A percentile compares a stretch with the other conserved stretches of the same genome.
These are phyloP conservation scores for Bugulina stolonifera DNA, from an alignment of 2,888 invertebrate species.

Conservation along the genomic window DNA sequence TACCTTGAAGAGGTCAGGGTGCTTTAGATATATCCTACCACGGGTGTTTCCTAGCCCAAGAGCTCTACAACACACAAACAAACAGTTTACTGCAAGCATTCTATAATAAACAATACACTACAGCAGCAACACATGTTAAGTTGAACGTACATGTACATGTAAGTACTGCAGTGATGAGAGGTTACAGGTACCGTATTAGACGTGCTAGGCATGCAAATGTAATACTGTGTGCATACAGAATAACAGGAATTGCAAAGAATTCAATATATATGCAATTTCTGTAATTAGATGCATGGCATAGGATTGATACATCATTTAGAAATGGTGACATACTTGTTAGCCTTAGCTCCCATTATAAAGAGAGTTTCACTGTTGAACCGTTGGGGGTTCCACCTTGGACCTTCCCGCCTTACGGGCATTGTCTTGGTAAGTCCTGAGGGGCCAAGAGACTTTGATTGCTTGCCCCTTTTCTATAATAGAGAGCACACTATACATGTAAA, in stretches of 20 bases:
- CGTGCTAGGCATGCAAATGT: no score
- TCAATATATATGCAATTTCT: no score
- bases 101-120: no score
- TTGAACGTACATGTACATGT: no score
- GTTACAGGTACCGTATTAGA: no score
- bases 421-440: slow-evolving; percentile 45
- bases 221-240: no score
- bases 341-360: slow-evolving; percentile 70
- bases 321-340: slow-evolving; percentile 58
- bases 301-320: no score
- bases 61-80: slow-evolving; percentile 49
- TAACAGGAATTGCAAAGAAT: no score
- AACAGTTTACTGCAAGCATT: no score
- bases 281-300: no score
- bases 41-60: slow-evolving; percentile 70
- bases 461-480: slow-evolving; percentile 10
- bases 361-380: slow-evolving; percentile 62
- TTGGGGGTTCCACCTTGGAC: slow-evolving; percentile 66
- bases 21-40: slow-evolving; percentile 69
- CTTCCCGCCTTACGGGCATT: slow-evolving; percentile 47
- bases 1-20: slow-evolving; percentile 66
- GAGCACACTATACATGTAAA: background rate
- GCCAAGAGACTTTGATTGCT: slow-evolving; percentile 40
- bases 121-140: no score
- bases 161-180: no score